Percentiles rank a stretch among this genome's conserved stretches.
Conservation (phyloP, 2,888 invertebrate genomes). For the Philopedon plagiatum region DNA sequence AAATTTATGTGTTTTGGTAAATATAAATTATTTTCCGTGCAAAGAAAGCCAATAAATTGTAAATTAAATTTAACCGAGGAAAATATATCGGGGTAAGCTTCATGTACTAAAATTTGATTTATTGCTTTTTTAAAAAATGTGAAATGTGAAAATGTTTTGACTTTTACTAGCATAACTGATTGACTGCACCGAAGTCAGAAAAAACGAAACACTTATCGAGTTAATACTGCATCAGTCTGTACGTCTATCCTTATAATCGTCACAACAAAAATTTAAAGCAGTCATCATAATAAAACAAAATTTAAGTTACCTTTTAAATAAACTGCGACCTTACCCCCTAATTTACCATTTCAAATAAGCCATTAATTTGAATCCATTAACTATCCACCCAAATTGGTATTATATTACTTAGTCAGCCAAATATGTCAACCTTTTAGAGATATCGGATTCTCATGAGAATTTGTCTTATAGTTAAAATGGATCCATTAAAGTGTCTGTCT, state of each 20-base stretch:
- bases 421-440: conserved; percentile 31
- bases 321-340: background rate
- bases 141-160: too few species aligned
- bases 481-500: conserved; percentile 26
- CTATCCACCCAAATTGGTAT: conserved; percentile 23
- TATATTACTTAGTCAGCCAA: conserved; percentile 22
- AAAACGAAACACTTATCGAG: too few species aligned
- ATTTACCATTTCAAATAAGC: conserved; percentile 16
- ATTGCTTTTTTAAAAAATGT: too few species aligned
- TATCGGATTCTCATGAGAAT: conserved; percentile 28
- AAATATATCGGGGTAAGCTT: background rate
- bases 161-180: too few species aligned
- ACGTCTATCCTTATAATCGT: too few species aligned
- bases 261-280: too few species aligned
- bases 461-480: conserved; percentile 16
- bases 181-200: too few species aligned
- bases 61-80: background rate
- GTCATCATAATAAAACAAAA: background rate
- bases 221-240: too few species aligned
- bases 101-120: background rate
- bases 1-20: conserved; percentile 15
- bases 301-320: background rate
- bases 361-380: conserved; percentile 25
- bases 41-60: conserved; percentile 7
- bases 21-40: conserved; percentile 12